These are phyloP conservation scores for Melipona bicolor DNA, from an alignment of 2,888 invertebrate genomes.

Conservation along the genomic window DNA sequence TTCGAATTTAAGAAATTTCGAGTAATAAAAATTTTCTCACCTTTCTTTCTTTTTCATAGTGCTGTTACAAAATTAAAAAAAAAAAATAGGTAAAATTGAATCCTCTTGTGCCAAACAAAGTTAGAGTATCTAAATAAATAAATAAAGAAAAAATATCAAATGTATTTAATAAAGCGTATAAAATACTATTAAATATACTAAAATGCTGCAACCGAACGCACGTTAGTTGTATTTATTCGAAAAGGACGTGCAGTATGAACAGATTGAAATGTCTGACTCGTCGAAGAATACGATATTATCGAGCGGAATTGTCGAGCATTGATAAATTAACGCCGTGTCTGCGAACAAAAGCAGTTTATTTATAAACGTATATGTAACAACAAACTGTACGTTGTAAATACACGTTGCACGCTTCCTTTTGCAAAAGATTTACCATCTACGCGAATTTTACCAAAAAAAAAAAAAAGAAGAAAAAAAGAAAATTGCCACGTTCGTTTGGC, in stretches of 20 bases:
- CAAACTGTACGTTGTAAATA: not conserved
- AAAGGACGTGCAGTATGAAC: not conserved
- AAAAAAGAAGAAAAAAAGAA: not conserved
- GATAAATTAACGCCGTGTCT: not conserved
- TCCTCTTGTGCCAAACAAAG: too few species aligned
- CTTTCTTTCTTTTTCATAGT: too few species aligned
- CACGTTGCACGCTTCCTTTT: not conserved
- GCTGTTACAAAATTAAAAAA: too few species aligned
- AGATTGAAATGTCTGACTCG: not conserved
- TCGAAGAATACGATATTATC: not conserved
- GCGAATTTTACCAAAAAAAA: not conserved
- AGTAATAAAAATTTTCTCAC: too few species aligned
- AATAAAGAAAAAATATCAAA: not conserved
- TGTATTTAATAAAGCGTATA: not conserved
- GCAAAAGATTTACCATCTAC: not conserved
- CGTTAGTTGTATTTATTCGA: too few species aligned
- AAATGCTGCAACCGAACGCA: not conserved
- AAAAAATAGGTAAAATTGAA: too few species aligned
- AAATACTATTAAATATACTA: too few species aligned
- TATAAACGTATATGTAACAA: not conserved
- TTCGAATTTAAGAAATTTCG: too few species aligned
- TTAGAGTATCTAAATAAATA: rapidly evolving
- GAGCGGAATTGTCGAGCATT: not conserved
- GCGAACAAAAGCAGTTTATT: not conserved
- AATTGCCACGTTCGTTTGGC: not conserved